Percentiles rank a stretch among this genome's conserved stretches.
These are phyloP conservation scores for Calosoma granatense DNA, from an alignment of 1,140 invertebrate species.

Conservation along the genomic window DNA sequence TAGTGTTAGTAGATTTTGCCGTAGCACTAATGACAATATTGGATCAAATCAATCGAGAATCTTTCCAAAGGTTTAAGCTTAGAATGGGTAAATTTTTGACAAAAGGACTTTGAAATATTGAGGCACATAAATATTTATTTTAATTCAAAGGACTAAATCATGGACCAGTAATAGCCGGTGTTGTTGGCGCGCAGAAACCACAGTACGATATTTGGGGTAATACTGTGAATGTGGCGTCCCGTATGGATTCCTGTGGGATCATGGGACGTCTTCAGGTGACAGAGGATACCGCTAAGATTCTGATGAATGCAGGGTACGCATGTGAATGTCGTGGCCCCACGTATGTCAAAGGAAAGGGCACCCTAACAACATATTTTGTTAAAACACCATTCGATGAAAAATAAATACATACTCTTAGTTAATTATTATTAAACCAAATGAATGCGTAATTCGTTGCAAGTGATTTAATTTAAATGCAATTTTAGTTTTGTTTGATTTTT, in stretches of 20 bases:
- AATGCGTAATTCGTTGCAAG: not conserved
- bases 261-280: conserved; percentile 79
- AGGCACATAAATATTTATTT: not conserved
- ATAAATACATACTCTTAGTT: conserved; percentile 10
- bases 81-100: conserved; percentile 67
- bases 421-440: not conserved
- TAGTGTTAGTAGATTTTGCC: conserved; percentile 87
- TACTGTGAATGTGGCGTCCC: conserved; percentile 89
- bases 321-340: conserved; percentile 81
- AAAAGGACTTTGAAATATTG: too few relatives aligned
- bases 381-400: conserved; percentile 47
- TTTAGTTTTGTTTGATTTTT: not conserved
- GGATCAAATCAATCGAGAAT: conserved; percentile 92
- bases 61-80: conserved; percentile 90
- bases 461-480: not conserved
- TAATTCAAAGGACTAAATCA: conserved; percentile 70
- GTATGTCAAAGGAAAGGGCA: conserved; percentile 91
- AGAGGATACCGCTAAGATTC: conserved; percentile 79
- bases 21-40: conserved; percentile 83
- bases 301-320: conserved; percentile 71
- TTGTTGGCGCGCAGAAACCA: conserved; percentile 93
- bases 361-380: conserved; percentile 84
- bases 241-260: conserved; percentile 93
- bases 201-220: conserved; percentile 99
- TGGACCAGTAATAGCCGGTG: conserved; percentile 87